Evolutionary conservation across 2,888 invertebrate genomes (phyloP), one percentile per base, ranked within the genome.

Genomic region (Rotaria macrura): DNA sequence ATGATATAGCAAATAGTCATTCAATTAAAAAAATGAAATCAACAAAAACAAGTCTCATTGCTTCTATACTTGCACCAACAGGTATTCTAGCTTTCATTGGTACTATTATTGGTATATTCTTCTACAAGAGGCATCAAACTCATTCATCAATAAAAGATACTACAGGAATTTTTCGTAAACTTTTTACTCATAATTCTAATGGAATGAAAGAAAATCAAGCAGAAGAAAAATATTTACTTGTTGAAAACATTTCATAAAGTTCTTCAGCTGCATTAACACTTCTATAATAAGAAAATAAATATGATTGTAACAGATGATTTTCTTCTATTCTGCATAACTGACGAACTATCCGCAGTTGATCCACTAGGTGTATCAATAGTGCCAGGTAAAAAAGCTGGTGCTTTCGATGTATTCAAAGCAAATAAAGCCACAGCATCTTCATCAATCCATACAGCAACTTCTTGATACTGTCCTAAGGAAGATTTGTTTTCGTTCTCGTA

Each of bases 171-270:
- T 65, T 65, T 34, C 17, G 20, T 34, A 65, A 34, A 17, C 5
- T 65, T 34, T 65, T 65, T 20, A 65, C 20, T 65, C 5, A 7
- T 6, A 65, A 65, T 65, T 65, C 34, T 34, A 29, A 65, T 65
- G 29, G 17, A 65, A 34, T 34, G 5, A 34, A 2, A 65, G 20
- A 65, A 34, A 65, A 65, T 65, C 34, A 65, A 65, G 20, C 20
- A 34, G 29, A 7, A 65, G 65, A 65, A 34, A 34, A 65, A 65
- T 65, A 65, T 25, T 79, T 79, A 79, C 79, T 79, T 25, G 40
- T 79, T n/a, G 79, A 43, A 79, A 79, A 79, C 79, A 79, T 79
- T 25, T 79, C 79, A 43, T 79, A 79, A 12, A 79, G 79, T 79
- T 79, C 79, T 79, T 79, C 79, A 20, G 79, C 43, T 43, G 79